Base-by-base conservation (phyloP, 2,797 vertebrate genomes). In the Notolabrus celidotus region DNA sequence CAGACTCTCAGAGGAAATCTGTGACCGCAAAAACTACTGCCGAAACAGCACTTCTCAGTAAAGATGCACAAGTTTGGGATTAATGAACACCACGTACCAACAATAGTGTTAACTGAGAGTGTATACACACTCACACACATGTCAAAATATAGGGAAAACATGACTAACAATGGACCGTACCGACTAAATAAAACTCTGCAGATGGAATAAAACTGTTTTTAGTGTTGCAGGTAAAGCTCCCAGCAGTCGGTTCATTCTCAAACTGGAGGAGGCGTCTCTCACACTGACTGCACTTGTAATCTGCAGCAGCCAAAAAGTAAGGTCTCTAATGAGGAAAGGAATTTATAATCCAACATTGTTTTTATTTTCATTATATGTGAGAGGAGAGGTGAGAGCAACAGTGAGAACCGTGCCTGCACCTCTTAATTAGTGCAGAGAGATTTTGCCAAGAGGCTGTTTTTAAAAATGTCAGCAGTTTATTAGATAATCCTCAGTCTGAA, bases 1-100 rank as follows among this genome's bases (percentile, higher is more conserved):
- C 61, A 60, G 60, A 45, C 56, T 83, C 88, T 88, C 83, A 9
- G 22, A 86, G 87, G 92, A 84, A 85, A 86, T 66, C 17, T 78
- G 45, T 68, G 70, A 67, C 81, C 31, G 77, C 79, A 82, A 85
- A 50, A 89, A 72, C 80, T 74, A 77, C 47, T 79, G 74, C 64
- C 22, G n/a, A 78, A 79, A 49, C 79, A 71, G 62, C 68, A 49
- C 51, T 87, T 71, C 68, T 71, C 59, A 72, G 63, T 53, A 67
- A 81, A 67, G 79, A 39, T 70, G 58, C 41, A 36, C 7, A 36
- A 65, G 57, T 80, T 76, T 74, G 69, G 22, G 27, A 70, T 56
- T 57, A 67, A 54, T 42, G 33, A 43, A 62, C 51, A 38, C 25
- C 12, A 7, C 46, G 65, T 53, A 43, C 42, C 0, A 2, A 23